Evolutionary conservation across 2,888 invertebrate genomes (phyloP), one percentile per base, ranked within the genome.

Genomic region (Myathropa florea): DNA sequence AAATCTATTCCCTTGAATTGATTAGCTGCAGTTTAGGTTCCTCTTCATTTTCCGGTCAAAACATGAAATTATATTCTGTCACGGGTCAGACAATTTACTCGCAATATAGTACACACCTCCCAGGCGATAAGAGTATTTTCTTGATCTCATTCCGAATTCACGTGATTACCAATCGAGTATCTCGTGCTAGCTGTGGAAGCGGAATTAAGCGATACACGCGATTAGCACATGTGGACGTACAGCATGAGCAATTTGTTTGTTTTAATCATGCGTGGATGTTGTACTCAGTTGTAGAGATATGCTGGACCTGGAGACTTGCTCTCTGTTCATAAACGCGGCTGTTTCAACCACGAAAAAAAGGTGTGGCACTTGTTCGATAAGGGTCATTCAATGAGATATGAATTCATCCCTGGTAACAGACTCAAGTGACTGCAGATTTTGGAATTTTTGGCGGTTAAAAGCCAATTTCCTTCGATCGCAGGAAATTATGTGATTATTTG

Each of bases 151-250:
- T 68, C 77, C 57, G 30, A 53, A 36, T 77, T 77, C 81, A 77
- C 81, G 85, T 85, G 85, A 81, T 85, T 64, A 61, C 23, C 63
- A 33, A 81, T 85, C 59, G 72, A 36, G 67, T 59, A 85, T 85
- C 77, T 78, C 85, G 85, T 85, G 85, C 85, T 77, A 60, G 68
- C 18, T 65, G 14, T 23, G 39, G 70, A 39, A 77, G 57, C 85
- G 24, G 24, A 57, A 57, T 57, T 14, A 23, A 24, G 57, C 14
- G 24, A 23, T 57, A 24, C 57, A 57, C 57, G 57, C 57, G 57
- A 57, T 57, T 14, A 57, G 24, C 24, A 23, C 57, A 26, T 24
- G 24, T 23, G 57, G 9, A 12, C 24, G 57, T 1, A 12, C 12
- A 57, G 57, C 24, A 57, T 24, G 57, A 12, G 24, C 46, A 46